Evolutionary conservation across 2,797 vertebrate species (phyloP).

Genomic region (Xenops minutus): DNA sequence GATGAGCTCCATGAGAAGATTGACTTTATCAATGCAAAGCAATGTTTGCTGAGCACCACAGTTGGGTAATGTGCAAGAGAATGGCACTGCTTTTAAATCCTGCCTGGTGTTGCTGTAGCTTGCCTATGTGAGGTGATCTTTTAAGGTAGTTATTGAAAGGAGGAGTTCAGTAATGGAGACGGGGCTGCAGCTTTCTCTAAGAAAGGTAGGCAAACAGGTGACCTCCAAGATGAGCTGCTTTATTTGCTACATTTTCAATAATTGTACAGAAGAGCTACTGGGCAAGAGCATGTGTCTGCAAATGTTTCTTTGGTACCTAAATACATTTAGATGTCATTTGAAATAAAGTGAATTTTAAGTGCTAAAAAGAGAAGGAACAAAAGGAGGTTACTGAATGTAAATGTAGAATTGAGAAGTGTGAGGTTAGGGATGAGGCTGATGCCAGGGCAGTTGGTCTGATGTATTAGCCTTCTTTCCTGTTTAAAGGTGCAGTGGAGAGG

Average conservation of each 20-base stretch:
- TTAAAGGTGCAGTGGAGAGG: background rate
- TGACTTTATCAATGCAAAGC: background rate
- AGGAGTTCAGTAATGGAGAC: background rate
- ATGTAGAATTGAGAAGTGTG: background rate
- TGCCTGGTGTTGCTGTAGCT: background rate
- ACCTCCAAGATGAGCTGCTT: background rate
- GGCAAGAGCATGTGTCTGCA: background rate
- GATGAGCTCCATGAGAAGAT: background rate
- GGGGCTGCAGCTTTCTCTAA: background rate
- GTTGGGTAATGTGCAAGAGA: rapidly evolving
- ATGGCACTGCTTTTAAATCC: background rate
- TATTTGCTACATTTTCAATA: background rate
- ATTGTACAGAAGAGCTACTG: background rate
- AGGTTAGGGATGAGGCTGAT: background rate
- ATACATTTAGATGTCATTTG: background rate
- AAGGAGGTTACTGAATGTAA: background rate
- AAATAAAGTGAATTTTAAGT: background rate
- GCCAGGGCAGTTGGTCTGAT: rapidly evolving
- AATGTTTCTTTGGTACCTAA: background rate
- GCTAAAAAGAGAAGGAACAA: background rate
- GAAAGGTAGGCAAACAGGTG: background rate
- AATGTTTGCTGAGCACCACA: background rate
- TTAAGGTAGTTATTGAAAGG: background rate
- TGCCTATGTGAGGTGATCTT: background rate
- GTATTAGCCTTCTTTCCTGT: background rate